Evolutionary conservation across 1,140 invertebrate species (phyloP).

Genomic region (Myzus persicae): DNA sequence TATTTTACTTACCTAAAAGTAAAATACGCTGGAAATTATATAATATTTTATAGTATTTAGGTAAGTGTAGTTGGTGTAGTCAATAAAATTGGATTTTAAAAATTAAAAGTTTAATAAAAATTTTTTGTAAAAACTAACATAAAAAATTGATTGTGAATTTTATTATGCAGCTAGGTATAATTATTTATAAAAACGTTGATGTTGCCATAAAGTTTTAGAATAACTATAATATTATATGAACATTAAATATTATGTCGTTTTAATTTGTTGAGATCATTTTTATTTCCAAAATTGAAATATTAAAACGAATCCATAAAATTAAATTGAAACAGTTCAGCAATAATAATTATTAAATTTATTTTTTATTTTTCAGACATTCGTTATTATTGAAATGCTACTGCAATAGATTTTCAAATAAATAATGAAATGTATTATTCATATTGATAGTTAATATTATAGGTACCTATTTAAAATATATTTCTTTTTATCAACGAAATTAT

Average conservation of each 20-base stretch:
- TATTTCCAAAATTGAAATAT: neutral
- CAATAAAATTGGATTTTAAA: neutral
- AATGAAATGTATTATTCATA: neutral
- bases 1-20: neutral
- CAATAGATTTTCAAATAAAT: neutral
- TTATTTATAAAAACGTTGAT: neutral
- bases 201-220: neutral
- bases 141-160: neutral
- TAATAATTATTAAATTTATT: neutral
- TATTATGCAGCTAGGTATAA: neutral
- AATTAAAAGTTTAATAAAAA: neutral
- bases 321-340: neutral
- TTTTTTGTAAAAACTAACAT: neutral
- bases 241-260: neutral
- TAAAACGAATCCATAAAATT: neutral
- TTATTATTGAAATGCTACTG: too few relatives aligned
- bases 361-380: neutral
- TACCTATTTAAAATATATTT: neutral
- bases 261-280: neutral
- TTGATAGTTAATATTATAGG: neutral
- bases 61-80: neutral
- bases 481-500: neutral
- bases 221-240: neutral
- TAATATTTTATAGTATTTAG: too few relatives aligned
- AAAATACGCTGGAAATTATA: neutral